A percentile compares a stretch with the other conserved stretches of the same genome.
Evolutionary conservation across 2,888 invertebrate genomes (phyloP).

Genomic region (Osedax frankpressi): DNA sequence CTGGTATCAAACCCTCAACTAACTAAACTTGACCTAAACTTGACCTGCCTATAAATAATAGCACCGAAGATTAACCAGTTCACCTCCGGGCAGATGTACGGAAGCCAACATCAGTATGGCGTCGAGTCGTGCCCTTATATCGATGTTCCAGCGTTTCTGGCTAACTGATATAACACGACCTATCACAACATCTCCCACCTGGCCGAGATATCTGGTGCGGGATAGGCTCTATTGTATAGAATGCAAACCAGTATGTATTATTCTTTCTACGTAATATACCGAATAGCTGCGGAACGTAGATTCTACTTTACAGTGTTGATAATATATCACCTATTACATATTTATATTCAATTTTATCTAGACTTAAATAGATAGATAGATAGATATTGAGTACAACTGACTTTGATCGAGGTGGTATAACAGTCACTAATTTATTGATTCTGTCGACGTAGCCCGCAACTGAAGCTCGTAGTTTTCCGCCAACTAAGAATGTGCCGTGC

Average conservation of each 20-base stretch:
- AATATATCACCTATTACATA: neutral
- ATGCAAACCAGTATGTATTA: no score
- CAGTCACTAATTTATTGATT: constrained; percentile 84
- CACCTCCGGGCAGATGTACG: constrained; percentile 87
- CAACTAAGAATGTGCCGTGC: constrained; percentile 81
- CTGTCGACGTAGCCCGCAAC: constrained; percentile 85
- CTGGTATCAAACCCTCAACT: no score
- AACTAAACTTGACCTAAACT: no score
- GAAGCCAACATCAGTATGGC: constrained; percentile 72
- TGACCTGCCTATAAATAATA: no score
- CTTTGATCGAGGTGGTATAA: constrained; percentile 55
- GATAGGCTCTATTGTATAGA: no score
- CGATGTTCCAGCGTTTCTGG: constrained; percentile 84
- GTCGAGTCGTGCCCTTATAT: constrained; percentile 78
- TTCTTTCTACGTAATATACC: constrained; percentile 13
- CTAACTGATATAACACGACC: constrained; percentile 87
- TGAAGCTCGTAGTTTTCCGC: constrained; percentile 67
- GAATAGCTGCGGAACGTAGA: neutral
- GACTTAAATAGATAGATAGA: no score
- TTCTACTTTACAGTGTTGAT: neutral
- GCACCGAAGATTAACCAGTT: no score
- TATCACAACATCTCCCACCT: constrained; percentile 91
- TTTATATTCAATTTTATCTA: neutral
- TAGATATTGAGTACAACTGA: neutral
- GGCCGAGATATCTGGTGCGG: constrained; percentile 53